Percentiles rank a stretch among this genome's conserved stretches.
Conservation (phyloP, 2,797 vertebrate genomes). For the Gadopsis marmoratus region DNA sequence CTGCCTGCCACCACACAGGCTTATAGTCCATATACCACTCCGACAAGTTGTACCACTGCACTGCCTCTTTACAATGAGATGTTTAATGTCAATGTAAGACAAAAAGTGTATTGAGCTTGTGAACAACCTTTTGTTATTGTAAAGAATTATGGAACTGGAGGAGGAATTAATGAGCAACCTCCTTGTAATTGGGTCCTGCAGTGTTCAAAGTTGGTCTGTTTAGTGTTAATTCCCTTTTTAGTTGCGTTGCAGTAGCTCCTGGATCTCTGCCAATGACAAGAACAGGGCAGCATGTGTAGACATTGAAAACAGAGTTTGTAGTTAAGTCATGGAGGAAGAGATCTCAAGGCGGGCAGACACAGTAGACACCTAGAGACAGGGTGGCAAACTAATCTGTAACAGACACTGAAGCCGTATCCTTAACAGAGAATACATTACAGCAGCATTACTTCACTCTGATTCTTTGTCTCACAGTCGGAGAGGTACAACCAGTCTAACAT, state of each 20-base stretch:
- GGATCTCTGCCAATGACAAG: conserved; percentile 19
- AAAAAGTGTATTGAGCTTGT: not conserved
- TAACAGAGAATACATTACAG: conserved; percentile 48
- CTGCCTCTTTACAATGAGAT: not conserved
- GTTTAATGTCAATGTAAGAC: not conserved
- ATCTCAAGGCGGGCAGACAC: conserved; percentile 27
- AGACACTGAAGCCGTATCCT: conserved; percentile 33
- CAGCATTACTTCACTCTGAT: conserved; percentile 28
- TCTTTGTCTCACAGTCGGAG: conserved; percentile 24
- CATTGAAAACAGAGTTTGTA: conserved; percentile 31
- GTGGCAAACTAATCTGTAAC: conserved; percentile 27
- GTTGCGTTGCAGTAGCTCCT: not conserved
- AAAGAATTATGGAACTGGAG: not conserved
- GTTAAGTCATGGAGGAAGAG: conserved; percentile 35
- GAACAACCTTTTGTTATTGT: not conserved
- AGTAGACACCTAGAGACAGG: conserved; percentile 18
- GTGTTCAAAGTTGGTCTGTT: conserved; percentile 7
- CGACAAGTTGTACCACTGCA: not conserved
- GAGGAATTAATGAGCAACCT: not conserved
- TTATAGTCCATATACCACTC: not conserved
- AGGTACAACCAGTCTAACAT: conserved; percentile 7
- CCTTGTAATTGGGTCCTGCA: not conserved
- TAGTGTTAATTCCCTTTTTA: not conserved
- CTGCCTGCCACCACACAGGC: not conserved
- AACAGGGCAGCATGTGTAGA: conserved; percentile 1